Base-by-base conservation (phyloP, 92 coral and sea anemone genomes). In the Bergia sp. region DNA sequence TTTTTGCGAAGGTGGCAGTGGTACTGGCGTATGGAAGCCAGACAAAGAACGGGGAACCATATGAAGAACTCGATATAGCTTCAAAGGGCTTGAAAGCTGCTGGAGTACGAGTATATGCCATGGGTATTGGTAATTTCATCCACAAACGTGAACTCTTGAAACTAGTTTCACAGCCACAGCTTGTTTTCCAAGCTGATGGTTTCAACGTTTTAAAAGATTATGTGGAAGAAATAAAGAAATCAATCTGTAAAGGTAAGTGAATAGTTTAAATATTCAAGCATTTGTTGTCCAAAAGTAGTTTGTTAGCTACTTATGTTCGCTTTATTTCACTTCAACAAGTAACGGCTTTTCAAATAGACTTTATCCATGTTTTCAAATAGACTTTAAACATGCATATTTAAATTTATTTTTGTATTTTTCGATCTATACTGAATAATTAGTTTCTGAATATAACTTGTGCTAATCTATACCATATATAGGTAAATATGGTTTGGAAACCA, bases 41-140 rank as follows among this genome's bases (percentile, higher is more conserved):
- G 21, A 83, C 87, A 1, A 67, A 39, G 44, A 29, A 42, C 77
- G 43, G 61, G 3, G 87, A 65, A 42, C 87, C 87, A 11, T 67
- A 42, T 37, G 87, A 83, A 69, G 77, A 83, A 11, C 29, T 83
- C 49, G 77, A 83, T 16, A 18, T 9, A 83, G 87, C 87, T 16
- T 83, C 87, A 3, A 83, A 83, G n/a, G 64, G 87, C 1, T 40
- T 83, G 21, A 83, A 83, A 73, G 87, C 87, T 1, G 87, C 73
- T 3, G 87, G 87, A 66, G 87, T 83, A 3, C 77, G 41, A 36
- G 42, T 83, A n/a, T 83, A 83, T 49, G 87, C 87, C 3, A 18
- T 83, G 38, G 87, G 87, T 20, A 66, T 83, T 10, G 87, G 87
- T 18, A 69, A 37, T 9, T 29, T n/a, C n/a, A 72, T 83, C 58